phyloP scores from a whole-genome alignment of 2,797 vertebrate genomes.

The Poeciliopsis turneri region DNA sequence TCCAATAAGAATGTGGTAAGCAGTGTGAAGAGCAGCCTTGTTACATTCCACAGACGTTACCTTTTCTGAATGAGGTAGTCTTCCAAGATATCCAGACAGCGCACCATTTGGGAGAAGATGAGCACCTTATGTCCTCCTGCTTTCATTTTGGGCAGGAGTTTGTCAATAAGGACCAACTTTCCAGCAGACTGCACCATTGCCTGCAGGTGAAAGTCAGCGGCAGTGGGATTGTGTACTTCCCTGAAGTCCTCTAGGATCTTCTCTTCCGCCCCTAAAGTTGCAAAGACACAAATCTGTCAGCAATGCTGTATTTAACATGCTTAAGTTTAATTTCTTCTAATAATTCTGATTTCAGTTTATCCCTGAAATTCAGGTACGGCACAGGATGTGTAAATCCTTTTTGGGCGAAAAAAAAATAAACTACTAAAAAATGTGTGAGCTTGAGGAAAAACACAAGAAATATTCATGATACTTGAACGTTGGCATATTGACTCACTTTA shows the following conservation, averaged over 20 bases:
- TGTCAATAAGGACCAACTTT: conserved; percentile 98
- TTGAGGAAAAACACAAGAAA: not conserved
- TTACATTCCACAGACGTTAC: conserved; percentile 64
- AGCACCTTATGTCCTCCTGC: conserved; percentile 98
- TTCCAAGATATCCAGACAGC: conserved; percentile 98
- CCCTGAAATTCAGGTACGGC: not conserved
- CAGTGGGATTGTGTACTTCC: conserved; percentile 89
- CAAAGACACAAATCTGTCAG: conserved; percentile 27
- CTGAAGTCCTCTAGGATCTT: conserved; percentile 98
- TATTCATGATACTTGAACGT: not conserved
- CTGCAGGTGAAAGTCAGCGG: conserved; percentile 95
- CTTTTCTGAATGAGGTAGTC: conserved; percentile 99
- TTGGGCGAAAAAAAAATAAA: not conserved
- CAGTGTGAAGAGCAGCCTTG: conserved; percentile 1
- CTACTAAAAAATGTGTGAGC: not conserved
- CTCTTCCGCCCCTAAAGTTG: conserved; percentile 91
- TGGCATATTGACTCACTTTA: not conserved
- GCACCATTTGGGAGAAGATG: conserved; percentile 99
- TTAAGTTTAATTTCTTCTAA: not conserved
- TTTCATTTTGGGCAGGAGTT: conserved; percentile 99
- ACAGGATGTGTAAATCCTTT: not conserved
- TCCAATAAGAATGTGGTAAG: not conserved
- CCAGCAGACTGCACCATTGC: conserved; percentile 99
- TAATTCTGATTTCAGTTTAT: not conserved
- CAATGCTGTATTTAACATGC: not conserved